These are phyloP conservation scores for Mungos mungo DNA, from an alignment of 2,113 vertebrate genomes.

Conservation along the genomic window DNA sequence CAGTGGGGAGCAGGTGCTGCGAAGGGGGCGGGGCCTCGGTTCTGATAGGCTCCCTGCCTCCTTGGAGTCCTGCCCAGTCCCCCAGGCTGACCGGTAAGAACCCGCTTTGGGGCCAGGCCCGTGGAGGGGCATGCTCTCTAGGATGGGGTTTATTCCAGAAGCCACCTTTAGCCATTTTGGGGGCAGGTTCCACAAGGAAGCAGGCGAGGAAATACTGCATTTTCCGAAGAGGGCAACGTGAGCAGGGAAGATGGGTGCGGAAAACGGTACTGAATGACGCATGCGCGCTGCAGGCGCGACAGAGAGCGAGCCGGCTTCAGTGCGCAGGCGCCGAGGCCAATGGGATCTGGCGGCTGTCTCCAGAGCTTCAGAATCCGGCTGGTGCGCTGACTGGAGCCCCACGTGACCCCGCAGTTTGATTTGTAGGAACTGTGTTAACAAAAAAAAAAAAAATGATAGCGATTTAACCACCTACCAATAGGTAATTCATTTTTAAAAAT, in stretches of 20 bases:
- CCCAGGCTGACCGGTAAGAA: too few species aligned
- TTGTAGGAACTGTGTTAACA: background rate
- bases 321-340: background rate
- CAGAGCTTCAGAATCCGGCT: accelerated
- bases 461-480: background rate
- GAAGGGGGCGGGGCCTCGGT: background rate
- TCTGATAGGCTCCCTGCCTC: background rate
- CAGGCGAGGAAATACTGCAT: background rate
- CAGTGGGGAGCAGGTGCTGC: background rate
- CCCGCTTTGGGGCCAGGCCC: accelerated
- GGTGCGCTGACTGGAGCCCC: accelerated
- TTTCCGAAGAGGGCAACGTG: background rate
- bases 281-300: background rate
- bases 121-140: background rate
- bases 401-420: accelerated
- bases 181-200: too few species aligned
- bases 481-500: background rate
- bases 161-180: background rate
- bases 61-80: background rate
- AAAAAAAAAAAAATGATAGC: background rate
- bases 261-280: accelerated
- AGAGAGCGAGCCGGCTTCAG: accelerated
- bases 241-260: accelerated
- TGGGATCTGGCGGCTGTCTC: background rate
- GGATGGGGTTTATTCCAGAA: background rate